Base-by-base conservation (phyloP, 2,113 vertebrate species). In the Tenebrosternarchus preto region DNA sequence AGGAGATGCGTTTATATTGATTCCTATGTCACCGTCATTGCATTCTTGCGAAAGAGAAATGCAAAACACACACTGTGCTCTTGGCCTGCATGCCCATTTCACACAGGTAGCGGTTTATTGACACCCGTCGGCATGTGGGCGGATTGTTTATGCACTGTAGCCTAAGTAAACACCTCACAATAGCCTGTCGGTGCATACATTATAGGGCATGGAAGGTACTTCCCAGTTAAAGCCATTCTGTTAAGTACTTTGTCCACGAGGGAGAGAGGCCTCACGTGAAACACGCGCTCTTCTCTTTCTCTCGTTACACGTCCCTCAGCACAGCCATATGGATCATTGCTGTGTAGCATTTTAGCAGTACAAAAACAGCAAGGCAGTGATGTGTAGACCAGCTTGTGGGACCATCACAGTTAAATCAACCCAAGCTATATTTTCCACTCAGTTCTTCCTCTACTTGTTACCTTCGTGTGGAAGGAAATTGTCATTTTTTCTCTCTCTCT, bases 21-120 rank as follows among this genome's bases (percentile, higher is more conserved):
- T 80, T 82, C 56, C 75, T 71, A 73, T 75, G 64, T 24, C 80
- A 78, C 64, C 83, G 76, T 69, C 36, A 56, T 77, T 77, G 56
- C 71, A 17, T 72, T 64, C 22, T 39, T 78, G 77, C 39, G 69
- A 78, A 77, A 69, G 19, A 81, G 25, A 76, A 70, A 43, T 77
- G 77, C 56, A 74, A 73, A 69, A 68, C n/a, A 61, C 31, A 27
- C 71, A 55, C 50, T 16, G 20, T 66, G 12, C 27, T 82, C 29
- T 81, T 70, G 73, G 69, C 77, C 80, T 55, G 46, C 27, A 74
- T 61, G 68, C 39, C n/a, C 61, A 31, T 71, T 84, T 83, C 60
- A 55, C 27, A 73, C 60, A 74, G 77, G 63, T 66, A 55, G 80
- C 63, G 82, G 74, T 75, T 75, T 74, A 84, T 82, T 82, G 73